Conservation (phyloP, 2,113 vertebrate species). For the Semicossyphus pulcher region DNA sequence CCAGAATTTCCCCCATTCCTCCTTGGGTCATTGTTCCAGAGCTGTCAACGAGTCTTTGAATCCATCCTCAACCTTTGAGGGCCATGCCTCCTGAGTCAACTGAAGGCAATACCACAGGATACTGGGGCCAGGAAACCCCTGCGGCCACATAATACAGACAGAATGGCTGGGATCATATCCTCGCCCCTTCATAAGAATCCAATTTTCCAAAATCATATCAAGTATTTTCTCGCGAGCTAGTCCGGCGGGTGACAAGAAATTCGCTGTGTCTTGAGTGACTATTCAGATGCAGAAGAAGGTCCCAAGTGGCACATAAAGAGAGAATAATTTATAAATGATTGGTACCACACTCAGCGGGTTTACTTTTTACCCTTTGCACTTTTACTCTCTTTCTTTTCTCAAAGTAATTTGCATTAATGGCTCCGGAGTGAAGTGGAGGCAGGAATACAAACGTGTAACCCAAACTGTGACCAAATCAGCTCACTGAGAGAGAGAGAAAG, state of each 20-base stretch:
- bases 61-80: slow-evolving; percentile 73
- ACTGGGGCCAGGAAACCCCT: slow-evolving; percentile 64
- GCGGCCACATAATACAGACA: slow-evolving; percentile 41
- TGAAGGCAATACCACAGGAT: slow-evolving; percentile 63
- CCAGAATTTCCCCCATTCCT: slow-evolving; percentile 59
- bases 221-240: slow-evolving; percentile 24
- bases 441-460: slow-evolving; percentile 46
- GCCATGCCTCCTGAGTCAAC: slow-evolving; percentile 56
- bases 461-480: slow-evolving; percentile 43
- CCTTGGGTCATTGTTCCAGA: slow-evolving; percentile 68
- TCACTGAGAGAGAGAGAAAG: slow-evolving; percentile 7
- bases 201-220: slow-evolving; percentile 31
- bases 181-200: slow-evolving; percentile 23
- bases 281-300: slow-evolving; percentile 17
- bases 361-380: slow-evolving; percentile 61
- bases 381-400: slow-evolving; percentile 41
- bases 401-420: slow-evolving; percentile 67
- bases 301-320: slow-evolving; percentile 15
- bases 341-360: slow-evolving; percentile 25
- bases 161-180: slow-evolving; percentile 65
- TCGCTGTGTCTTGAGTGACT: slow-evolving; percentile 34
- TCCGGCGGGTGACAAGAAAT: slow-evolving; percentile 27
- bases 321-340: slow-evolving; percentile 38
- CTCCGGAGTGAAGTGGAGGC: slow-evolving; percentile 43
- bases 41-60: slow-evolving; percentile 70